Base-by-base conservation (phyloP, 2,888 invertebrate genomes). In the Drosophila atroscutellata region DNA sequence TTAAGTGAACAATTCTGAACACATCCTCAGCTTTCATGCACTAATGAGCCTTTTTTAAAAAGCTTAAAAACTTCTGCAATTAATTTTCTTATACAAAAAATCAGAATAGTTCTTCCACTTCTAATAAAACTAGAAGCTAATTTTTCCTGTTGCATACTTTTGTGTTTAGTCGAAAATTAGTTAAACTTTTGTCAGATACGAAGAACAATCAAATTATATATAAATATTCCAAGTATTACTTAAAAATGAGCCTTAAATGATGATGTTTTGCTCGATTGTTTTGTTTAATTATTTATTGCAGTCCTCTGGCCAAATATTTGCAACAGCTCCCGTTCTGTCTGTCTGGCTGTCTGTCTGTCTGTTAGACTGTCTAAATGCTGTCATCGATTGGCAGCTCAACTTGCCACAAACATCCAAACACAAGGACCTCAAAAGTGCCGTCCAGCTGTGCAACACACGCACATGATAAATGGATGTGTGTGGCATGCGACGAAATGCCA, bases 401-500 rank as follows among this genome's bases (percentile, higher is more conserved):
- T 42, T 69, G 76, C 73, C 88, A 59, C 62, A 62, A 49, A 36
- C 54, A 54, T 42, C 45, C 75, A 56, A 37, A 51, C 75, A 30
- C 55, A 59, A 60, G 68, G 59, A 71, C 75, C 74, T 62, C 81
- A 75, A 88, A 80, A 77, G 76, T 66, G 66, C 50, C 60, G 69
- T 77, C 76, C 68, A 70, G 72, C 68, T 45, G 55, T 68, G 26
- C 69, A 60, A 37, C 75, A 66, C 69, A 84, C 72, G 74, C 72
- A 86, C 89, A 86, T 80, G 86, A 84, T 89, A 89, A 83, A 86
- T 89, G 75, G 78, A 67, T 83, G 72, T 88, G 64, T 82, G 70
- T 65, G 67, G 62, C 50, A 64, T 56, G 69, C 74, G 86, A 82
- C 68, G 79, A 87, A 74, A 77, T 70, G 59, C 71, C 8, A 49